Conservation (phyloP, 2,113 vertebrate genomes). For the Falco punctatus region DNA sequence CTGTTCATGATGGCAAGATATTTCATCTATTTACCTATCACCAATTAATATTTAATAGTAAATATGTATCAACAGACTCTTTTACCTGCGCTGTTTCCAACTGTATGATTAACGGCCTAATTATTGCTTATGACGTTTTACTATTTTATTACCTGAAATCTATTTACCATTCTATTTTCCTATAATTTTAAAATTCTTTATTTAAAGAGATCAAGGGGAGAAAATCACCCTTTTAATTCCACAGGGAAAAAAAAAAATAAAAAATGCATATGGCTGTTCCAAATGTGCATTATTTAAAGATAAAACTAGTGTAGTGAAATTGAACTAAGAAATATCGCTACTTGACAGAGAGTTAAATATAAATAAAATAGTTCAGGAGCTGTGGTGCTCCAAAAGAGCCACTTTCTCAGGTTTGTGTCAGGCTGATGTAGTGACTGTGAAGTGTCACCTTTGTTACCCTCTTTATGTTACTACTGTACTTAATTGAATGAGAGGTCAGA, state of each 20-base stretch:
- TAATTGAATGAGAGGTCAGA: neutral
- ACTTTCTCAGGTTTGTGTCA: neutral
- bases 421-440: neutral
- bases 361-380: neutral
- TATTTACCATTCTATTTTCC: neutral
- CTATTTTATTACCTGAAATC: neutral
- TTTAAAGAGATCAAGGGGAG: neutral
- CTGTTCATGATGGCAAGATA: neutral
- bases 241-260: neutral
- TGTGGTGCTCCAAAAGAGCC: neutral
- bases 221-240: neutral
- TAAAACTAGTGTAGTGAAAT: neutral
- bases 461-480: neutral
- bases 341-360: neutral
- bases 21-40: neutral
- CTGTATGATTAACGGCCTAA: neutral
- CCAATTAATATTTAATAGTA: neutral
- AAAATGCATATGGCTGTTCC: neutral
- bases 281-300: neutral
- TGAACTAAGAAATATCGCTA: neutral
- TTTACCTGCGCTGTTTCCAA: neutral
- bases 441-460: neutral
- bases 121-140: neutral
- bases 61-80: neutral
- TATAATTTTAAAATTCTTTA: neutral